Conservation (phyloP, 2,797 vertebrate species). For the Parauchenoglanis punctatus region DNA sequence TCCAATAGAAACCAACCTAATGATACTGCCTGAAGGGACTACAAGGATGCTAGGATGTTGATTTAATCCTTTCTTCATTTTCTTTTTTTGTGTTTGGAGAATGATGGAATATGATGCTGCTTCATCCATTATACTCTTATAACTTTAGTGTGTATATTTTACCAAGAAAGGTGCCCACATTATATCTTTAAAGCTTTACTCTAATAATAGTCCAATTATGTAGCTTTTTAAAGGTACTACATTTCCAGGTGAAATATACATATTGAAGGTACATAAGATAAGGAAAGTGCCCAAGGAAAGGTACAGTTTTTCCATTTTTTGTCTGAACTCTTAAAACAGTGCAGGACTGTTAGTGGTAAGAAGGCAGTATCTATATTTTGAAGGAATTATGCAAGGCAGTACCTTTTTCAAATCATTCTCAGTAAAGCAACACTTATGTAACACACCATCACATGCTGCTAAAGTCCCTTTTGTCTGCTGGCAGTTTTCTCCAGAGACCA, state of each 20-base stretch:
- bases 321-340: background rate
- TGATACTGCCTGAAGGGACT: background rate
- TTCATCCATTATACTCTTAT: background rate
- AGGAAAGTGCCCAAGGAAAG: background rate
- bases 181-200: background rate
- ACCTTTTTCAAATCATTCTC: slow-evolving; percentile 4
- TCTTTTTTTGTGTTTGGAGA: background rate
- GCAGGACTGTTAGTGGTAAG: background rate
- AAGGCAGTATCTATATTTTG: slow-evolving; percentile 14
- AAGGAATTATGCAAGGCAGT: slow-evolving; percentile 14
- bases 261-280: background rate
- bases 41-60: background rate
- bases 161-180: background rate
- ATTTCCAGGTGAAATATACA: background rate
- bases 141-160: background rate
- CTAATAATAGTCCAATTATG: background rate
- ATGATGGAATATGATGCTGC: background rate
- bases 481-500: background rate
- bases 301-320: background rate
- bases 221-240: background rate
- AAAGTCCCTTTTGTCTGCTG: background rate
- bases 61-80: background rate
- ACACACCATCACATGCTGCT: slow-evolving; percentile 4
- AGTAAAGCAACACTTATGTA: slow-evolving; percentile 12
- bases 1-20: too few relatives aligned